Evolutionary conservation across 1,140 invertebrate species (phyloP).

Genomic region (Phthorimaea operculella): DNA sequence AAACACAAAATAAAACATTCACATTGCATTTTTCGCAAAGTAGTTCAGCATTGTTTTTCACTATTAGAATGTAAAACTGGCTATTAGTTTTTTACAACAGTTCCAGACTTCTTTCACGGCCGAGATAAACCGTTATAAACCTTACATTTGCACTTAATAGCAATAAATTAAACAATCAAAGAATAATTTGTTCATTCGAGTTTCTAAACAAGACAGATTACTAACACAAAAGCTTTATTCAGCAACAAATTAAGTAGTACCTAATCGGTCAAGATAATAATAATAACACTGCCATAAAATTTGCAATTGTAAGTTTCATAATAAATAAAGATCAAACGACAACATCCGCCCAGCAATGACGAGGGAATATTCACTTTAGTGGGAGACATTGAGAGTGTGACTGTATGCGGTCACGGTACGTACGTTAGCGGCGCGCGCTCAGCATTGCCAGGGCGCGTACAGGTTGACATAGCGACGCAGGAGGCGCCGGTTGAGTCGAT

Average conservation of each 20-base stretch:
- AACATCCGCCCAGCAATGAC: not conserved
- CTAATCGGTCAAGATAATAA: not conserved
- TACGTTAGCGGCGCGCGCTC: conserved; percentile 6
- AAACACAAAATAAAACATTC: no score
- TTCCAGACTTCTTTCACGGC: not conserved
- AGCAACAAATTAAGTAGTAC: no score
- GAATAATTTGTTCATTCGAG: not conserved
- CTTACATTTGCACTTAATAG: not conserved
- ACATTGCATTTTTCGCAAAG: no score
- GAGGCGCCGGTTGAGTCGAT: conserved; percentile 58
- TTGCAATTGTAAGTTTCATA: not conserved
- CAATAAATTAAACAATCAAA: not conserved
- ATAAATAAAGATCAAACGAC: not conserved
- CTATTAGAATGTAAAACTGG: no score
- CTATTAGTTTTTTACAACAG: no score
- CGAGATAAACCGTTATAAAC: not conserved
- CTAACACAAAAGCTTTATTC: not conserved
- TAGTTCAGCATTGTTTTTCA: no score
- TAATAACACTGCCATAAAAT: not conserved
- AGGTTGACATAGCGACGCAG: conserved; percentile 57
- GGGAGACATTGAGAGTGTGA: conserved; percentile 9
- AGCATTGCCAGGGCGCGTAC: conserved; percentile 59
- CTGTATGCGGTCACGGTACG: conserved; percentile 6
- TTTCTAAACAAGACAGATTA: not conserved
- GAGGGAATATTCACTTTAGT: not conserved